Evolutionary conservation across 2,113 vertebrate species (phyloP).

Genomic region (Periophthalmus modestus): DNA sequence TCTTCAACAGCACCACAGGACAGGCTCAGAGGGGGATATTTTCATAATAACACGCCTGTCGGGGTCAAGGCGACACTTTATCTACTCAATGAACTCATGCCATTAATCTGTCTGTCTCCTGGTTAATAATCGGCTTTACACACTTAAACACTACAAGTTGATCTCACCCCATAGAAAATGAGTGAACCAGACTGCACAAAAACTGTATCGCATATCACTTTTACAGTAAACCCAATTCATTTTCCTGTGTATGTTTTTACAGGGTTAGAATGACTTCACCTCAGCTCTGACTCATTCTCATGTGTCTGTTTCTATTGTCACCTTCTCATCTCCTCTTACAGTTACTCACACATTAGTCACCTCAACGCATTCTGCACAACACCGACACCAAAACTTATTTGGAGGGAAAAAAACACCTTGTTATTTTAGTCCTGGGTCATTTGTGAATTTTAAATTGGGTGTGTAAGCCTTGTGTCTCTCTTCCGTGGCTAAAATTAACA

Average conservation of each 20-base stretch:
- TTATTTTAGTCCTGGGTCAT: neutral
- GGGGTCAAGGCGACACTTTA: no score
- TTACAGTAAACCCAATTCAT: neutral
- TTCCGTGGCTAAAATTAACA: neutral
- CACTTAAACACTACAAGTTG: no score
- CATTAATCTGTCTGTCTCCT: no score
- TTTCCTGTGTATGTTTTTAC: neutral
- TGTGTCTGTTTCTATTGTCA: neutral
- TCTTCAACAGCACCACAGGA: no score
- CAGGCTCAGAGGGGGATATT: no score
- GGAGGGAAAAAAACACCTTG: neutral
- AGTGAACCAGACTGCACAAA: neutral
- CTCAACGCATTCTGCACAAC: neutral
- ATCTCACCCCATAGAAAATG: no score
- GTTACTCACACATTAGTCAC: conserved; percentile 3
- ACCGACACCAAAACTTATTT: neutral
- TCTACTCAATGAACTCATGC: no score
- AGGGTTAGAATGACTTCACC: neutral
- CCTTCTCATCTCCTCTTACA: neutral
- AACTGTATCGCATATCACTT: neutral
- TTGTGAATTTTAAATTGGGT: neutral
- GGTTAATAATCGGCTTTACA: no score
- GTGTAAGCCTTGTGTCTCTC: neutral
- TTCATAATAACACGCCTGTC: no score
- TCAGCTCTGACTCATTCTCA: neutral